Base-by-base conservation (phyloP, 2,113 vertebrate species). In the Ochotona curzoniae region DNA sequence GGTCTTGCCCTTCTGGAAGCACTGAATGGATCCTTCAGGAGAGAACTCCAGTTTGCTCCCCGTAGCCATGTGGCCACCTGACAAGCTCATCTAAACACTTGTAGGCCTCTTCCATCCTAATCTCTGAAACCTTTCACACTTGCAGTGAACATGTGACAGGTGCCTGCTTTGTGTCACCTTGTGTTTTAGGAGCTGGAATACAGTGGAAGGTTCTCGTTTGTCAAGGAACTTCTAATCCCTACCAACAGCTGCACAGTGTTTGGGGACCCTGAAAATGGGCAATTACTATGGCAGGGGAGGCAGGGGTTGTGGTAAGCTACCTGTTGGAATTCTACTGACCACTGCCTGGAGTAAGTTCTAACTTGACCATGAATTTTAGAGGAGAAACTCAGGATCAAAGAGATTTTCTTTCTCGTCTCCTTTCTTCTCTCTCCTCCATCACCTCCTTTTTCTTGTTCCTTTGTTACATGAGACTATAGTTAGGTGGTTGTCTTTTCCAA, bases 201-300 rank as follows among this genome's bases (percentile, higher is more conserved):
- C 28, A 38, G 3, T 18, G 25, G 66, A 35, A 26, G 13, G 21
- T 38, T 64, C 11, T 93, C 38, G 49, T 32, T 57, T 61, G 21
- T 26, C 17, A n/a, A 60, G 54, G 79, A 38, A 23, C 9, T 18
- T 47, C 7, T n/a, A 63, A 38, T 8, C 44, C 25, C 38, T 51
- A 2, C 8, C 21, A 12, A 17, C 60, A 74, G 18, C 8, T 6
- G 21, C 20, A 35, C 2, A 7, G 61, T 69, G 32, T 85, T 78
- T 71, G 32, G 93, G 74, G 61, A 78, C 12, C 18, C 64, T 38
- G 83, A 51, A 17, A 51, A 21, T 4, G 4, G 3, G 8, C 21
- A 8, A 35, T 83, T n/a, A 21, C 11, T 0, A 0, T 6, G 32
- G n/a, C 44, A 47, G 2, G 1, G 70, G 15, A 51, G 0, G 6